These are phyloP conservation scores for Tortrix viridana DNA, from an alignment of 2,888 invertebrate genomes.

Conservation along the genomic window DNA sequence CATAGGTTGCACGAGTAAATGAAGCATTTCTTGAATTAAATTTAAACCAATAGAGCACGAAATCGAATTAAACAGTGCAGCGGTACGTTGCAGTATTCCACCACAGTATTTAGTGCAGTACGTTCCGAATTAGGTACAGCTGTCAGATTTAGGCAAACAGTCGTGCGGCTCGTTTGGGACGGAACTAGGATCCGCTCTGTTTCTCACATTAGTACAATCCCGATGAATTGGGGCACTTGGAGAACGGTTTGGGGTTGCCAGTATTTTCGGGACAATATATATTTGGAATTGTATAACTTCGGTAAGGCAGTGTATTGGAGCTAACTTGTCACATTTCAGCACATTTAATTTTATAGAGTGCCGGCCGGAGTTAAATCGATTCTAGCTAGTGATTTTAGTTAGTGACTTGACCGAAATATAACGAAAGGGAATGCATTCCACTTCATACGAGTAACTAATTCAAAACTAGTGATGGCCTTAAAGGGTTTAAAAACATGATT, in stretches of 20 bases:
- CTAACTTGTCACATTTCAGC: background rate
- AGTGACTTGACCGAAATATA: background rate
- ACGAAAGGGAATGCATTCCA: too few relatives aligned
- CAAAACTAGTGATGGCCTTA: too few relatives aligned
- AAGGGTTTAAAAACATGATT: too few relatives aligned
- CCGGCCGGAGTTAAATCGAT: background rate
- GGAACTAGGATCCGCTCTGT: slow-evolving; percentile 60
- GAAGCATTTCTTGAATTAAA: background rate
- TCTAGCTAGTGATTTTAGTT: background rate
- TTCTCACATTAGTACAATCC: slow-evolving; percentile 75
- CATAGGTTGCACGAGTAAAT: too few relatives aligned
- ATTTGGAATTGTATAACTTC: slow-evolving; percentile 25
- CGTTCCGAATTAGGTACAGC: slow-evolving; percentile 64
- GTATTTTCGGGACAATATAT: slow-evolving; percentile 18
- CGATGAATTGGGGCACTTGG: slow-evolving; percentile 64
- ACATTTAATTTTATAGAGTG: background rate
- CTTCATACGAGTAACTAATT: too few relatives aligned
- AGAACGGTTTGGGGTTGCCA: slow-evolving; percentile 44
- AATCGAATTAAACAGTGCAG: slow-evolving; percentile 19
- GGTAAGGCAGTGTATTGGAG: background rate
- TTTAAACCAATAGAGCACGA: slow-evolving; percentile 14
- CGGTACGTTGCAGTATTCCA: slow-evolving; percentile 24
- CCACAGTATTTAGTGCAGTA: slow-evolving; percentile 42
- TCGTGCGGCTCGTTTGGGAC: slow-evolving; percentile 59
- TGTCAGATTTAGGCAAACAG: slow-evolving; percentile 73